Evolutionary conservation across 2,797 vertebrate species (phyloP).

Genomic region (Cichlasoma orientale): DNA sequence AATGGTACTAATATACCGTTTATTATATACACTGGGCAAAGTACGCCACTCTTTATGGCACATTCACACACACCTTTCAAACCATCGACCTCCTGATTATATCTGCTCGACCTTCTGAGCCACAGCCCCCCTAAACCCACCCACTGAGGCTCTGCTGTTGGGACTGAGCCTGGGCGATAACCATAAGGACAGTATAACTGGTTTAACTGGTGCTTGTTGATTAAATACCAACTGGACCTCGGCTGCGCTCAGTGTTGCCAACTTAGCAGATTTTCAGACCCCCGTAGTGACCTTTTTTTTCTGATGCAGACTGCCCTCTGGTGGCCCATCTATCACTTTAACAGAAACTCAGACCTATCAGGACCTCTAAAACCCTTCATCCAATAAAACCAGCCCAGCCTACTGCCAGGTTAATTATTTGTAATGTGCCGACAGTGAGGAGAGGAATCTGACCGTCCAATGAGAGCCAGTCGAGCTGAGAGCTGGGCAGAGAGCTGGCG

Average conservation of each 20-base stretch:
- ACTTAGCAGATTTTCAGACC: too few relatives aligned
- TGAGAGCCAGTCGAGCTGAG: constrained; percentile 91
- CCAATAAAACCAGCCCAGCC: background rate
- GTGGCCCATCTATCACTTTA: background rate
- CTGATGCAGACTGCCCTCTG: background rate
- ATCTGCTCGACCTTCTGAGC: background rate
- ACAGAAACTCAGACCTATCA: background rate
- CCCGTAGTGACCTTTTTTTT: too few relatives aligned
- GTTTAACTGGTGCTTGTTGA: too few relatives aligned
- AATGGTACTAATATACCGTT: too few relatives aligned
- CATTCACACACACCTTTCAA: background rate
- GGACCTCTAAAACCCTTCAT: background rate
- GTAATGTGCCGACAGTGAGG: background rate
- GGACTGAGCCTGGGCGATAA: too few relatives aligned
- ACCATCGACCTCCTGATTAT: background rate
- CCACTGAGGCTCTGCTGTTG: too few relatives aligned
- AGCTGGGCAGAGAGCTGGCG: constrained; percentile 86
- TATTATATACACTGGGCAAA: too few relatives aligned
- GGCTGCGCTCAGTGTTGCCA: too few relatives aligned
- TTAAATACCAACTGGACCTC: too few relatives aligned
- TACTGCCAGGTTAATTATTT: background rate
- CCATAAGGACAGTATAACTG: too few relatives aligned
- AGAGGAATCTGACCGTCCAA: constrained; percentile 83
- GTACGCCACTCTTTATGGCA: too few relatives aligned
- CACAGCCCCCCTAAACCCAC: background rate